Evolutionary conservation across 2,113 vertebrate species (phyloP).

Genomic region (Vidua macroura): DNA sequence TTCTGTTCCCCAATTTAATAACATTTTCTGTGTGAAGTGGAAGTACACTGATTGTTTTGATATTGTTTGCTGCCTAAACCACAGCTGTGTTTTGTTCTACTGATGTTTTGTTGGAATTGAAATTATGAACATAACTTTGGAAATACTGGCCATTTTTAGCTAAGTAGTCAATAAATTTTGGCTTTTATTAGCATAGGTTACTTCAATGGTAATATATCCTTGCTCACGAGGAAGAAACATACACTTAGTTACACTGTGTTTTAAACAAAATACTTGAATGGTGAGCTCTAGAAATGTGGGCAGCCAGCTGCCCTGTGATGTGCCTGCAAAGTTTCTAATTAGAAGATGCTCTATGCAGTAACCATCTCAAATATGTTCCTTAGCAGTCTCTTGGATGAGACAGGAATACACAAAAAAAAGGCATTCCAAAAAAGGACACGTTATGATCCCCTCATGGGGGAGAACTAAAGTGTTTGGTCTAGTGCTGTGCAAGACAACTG

Average conservation of each 20-base stretch:
- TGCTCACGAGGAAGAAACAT: neutral
- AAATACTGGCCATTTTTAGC: neutral
- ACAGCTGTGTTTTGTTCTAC: neutral
- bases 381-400: neutral
- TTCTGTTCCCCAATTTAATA: neutral
- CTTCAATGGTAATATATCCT: neutral
- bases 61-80: neutral
- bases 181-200: neutral
- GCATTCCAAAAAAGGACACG: neutral
- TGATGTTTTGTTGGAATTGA: neutral
- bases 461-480: neutral
- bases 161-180: neutral
- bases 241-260: neutral
- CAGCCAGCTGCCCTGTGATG: neutral
- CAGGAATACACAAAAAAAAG: neutral
- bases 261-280: neutral
- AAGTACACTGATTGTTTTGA: neutral
- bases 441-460: fast-evolving
- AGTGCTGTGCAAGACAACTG: neutral
- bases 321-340: neutral
- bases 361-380: neutral
- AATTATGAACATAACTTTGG: neutral
- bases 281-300: neutral
- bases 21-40: neutral
- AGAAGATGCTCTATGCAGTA: neutral